Conservation (phyloP, 2,888 invertebrate species). For the Ellobium chinense region DNA sequence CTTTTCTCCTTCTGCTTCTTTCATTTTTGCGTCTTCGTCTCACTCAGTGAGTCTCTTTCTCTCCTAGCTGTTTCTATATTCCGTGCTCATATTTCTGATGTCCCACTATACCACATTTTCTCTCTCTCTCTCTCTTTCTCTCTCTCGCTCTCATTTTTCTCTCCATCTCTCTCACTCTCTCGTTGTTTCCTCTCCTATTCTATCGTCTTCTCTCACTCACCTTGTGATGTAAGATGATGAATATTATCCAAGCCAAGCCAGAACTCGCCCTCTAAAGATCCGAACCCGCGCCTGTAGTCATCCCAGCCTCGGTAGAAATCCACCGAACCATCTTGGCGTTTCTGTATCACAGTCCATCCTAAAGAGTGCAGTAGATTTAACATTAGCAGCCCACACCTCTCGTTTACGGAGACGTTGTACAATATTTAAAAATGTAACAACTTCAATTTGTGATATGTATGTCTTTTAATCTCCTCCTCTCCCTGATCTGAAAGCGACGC, state of each 20-base stretch:
- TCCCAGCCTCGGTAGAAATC: slow-evolving; percentile 92
- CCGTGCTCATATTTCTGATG: too few relatives aligned
- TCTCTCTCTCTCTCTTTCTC: not conserved
- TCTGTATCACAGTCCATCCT: slow-evolving; percentile 89
- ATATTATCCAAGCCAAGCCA: slow-evolving; percentile 94
- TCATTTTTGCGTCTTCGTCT: slow-evolving; percentile 18
- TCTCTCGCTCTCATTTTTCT: not conserved
- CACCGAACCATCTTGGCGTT: slow-evolving; percentile 87
- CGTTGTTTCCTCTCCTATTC: not conserved
- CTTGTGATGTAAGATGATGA: slow-evolving; percentile 85
- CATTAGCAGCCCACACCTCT: too few relatives aligned
- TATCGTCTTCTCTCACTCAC: slow-evolving; percentile 51
- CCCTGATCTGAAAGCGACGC: too few relatives aligned
- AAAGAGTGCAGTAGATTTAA: slow-evolving; percentile 1
- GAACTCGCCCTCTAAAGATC: slow-evolving; percentile 86
- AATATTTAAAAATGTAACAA: too few relatives aligned
- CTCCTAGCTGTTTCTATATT: not conserved
- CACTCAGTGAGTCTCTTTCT: not conserved
- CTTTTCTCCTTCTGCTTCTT: slow-evolving; percentile 26
- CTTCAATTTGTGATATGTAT: too few relatives aligned
- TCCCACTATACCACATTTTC: not conserved
- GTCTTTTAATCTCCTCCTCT: too few relatives aligned
- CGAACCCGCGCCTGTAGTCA: slow-evolving; percentile 91
- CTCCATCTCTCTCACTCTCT: not conserved
- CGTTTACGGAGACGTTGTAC: too few relatives aligned